phyloP scores from a whole-genome alignment of 2,797 vertebrate species.

The Tokudaia muenninki region DNA sequence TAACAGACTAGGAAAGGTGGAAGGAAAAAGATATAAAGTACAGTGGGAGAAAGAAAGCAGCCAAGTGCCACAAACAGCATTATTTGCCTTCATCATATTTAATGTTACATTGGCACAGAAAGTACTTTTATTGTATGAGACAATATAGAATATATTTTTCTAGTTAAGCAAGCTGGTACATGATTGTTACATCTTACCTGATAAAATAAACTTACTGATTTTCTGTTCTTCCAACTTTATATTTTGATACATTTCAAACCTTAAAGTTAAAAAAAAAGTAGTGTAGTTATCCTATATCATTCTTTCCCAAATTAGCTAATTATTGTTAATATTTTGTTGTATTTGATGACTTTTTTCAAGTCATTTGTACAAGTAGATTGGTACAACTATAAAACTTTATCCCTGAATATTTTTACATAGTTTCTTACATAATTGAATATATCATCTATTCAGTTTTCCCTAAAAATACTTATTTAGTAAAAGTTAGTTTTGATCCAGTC shows the following conservation, averaged over 20 bases:
- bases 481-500: background rate
- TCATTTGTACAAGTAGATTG: slow-evolving; percentile 49
- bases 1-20: background rate
- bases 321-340: slow-evolving; percentile 10
- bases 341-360: background rate
- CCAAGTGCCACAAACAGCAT: background rate
- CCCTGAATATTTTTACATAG: background rate
- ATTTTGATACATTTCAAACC: slow-evolving; percentile 59
- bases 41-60: background rate
- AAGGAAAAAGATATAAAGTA: slow-evolving; percentile 6
- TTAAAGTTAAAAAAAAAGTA: slow-evolving; percentile 26
- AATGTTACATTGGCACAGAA: background rate
- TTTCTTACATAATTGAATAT: slow-evolving; percentile 15
- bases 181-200: background rate
- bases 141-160: slow-evolving; percentile 35
- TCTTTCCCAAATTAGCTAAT: background rate
- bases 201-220: slow-evolving; percentile 30
- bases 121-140: slow-evolving; percentile 51
- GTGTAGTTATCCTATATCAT: background rate
- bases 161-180: background rate
- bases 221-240: background rate
- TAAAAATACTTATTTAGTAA: slow-evolving; percentile 22
- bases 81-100: slow-evolving; percentile 2
- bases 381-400: slow-evolving; percentile 11
- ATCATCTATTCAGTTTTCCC: background rate